Evolutionary conservation across 2,113 vertebrate genomes (phyloP), one percentile per base, ranked within the genome.

Genomic region (Oncorhynchus kisutch): DNA sequence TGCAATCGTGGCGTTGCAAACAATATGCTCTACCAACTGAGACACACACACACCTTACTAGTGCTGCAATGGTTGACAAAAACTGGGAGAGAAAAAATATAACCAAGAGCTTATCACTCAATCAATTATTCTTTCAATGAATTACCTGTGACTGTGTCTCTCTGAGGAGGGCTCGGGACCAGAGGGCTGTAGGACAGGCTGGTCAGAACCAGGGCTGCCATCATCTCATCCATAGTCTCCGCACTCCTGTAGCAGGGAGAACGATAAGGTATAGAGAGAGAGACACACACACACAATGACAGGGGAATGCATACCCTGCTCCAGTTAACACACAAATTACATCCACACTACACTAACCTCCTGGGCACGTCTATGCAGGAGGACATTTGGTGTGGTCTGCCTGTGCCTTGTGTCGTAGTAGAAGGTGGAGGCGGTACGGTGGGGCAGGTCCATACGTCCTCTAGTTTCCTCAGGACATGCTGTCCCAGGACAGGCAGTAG

Each of bases 161-260:
- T n/a, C 77, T 76, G 0, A 71, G 89, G 92, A 5, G 93, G 92
- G 57, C 95, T 94, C 87, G 94, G 95, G 66, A 96, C 90, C 13
- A 94, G 90, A 0, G 97, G 96, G 81, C 96, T 98, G 91, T 95
- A 96, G 80, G 97, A 98, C 81, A 98, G 84, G 77, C 96, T 97
- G 14, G 95, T 98, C 81, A 98, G 93, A 20, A 98, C 96, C 96
- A 98, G 94, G 1, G 97, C 97, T 0, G 96, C 97, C 96, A 96
- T 96, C 93, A 98, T 94, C 88, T 97, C 96, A 0, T 98, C 96
- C 96, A 98, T 95, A 0, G 94, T 86, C 0, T 92, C 91, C 0
- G 88, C 89, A 65, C 87, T 94, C 81, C 89, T 93, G 82, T 65
- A 27, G 0, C 78, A 69, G 0, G 16, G 77, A 29, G 73, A 20